Evolutionary conservation across 2,888 invertebrate genomes (phyloP).

Genomic region (Aspidapion aeneum): DNA sequence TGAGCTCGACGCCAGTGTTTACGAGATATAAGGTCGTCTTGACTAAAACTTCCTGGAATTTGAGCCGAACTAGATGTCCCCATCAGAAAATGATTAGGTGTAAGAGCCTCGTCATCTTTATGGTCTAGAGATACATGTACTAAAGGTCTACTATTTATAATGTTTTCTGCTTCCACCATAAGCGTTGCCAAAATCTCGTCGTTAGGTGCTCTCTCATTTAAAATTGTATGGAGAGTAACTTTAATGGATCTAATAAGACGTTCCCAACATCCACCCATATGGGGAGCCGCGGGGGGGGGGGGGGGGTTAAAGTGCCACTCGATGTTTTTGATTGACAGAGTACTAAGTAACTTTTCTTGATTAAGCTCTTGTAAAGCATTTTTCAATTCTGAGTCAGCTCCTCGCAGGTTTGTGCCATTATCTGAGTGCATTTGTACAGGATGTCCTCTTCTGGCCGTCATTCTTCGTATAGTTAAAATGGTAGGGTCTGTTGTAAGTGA

Average conservation of each 20-base stretch:
- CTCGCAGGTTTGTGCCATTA: neutral
- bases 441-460: neutral
- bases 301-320: neutral
- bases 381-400: neutral
- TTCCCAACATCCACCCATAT: neutral
- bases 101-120: neutral
- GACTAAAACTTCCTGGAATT: no score
- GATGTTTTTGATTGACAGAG: neutral
- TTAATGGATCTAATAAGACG: neutral
- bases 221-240: neutral
- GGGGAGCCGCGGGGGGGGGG: neutral
- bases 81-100: neutral
- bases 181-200: neutral
- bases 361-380: neutral
- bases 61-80: neutral
- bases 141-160: neutral
- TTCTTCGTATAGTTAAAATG: neutral
- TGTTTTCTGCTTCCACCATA: neutral
- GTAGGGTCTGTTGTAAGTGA: neutral
- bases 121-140: neutral
- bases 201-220: neutral
- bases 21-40: no score
- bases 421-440: neutral
- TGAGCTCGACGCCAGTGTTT: no score
- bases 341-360: neutral